Conservation (phyloP, 2,113 vertebrate genomes). For the Cervus canadensis region DNA sequence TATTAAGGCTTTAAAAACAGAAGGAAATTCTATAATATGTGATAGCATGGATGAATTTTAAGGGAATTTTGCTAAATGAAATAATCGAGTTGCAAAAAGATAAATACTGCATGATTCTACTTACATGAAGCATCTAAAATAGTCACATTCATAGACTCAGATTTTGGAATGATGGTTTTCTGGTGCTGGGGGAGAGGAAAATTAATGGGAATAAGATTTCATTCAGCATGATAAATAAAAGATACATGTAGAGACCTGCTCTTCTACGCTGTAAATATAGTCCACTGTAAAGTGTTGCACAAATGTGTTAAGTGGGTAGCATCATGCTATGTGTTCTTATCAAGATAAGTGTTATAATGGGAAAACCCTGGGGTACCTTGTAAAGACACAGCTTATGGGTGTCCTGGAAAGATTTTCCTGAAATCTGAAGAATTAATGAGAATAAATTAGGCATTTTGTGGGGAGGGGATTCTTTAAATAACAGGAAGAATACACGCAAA, state of each 20-base stretch:
- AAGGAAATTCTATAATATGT: neutral
- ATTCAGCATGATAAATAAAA: neutral
- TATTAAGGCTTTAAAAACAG: neutral
- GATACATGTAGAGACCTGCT: neutral
- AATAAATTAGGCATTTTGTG: neutral
- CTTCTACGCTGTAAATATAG: neutral
- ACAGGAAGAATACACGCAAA: neutral
- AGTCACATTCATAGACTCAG: neutral
- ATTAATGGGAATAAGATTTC: neutral
- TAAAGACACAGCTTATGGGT: neutral
- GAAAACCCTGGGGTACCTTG: neutral
- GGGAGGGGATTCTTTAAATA: neutral
- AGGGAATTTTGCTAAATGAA: neutral
- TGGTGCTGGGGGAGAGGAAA: neutral
- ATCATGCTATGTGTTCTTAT: neutral
- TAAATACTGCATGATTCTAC: neutral
- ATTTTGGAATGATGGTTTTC: neutral
- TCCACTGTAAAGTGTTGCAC: neutral
- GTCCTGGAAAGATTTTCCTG: neutral
- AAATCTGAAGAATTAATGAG: neutral
- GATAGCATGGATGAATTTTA: neutral
- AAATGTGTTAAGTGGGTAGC: neutral
- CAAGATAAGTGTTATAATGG: neutral
- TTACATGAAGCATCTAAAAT: neutral
- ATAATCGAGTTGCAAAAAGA: neutral